phyloP scores from a whole-genome alignment of 2,797 vertebrate genomes.

The Gallinago stenura region DNA sequence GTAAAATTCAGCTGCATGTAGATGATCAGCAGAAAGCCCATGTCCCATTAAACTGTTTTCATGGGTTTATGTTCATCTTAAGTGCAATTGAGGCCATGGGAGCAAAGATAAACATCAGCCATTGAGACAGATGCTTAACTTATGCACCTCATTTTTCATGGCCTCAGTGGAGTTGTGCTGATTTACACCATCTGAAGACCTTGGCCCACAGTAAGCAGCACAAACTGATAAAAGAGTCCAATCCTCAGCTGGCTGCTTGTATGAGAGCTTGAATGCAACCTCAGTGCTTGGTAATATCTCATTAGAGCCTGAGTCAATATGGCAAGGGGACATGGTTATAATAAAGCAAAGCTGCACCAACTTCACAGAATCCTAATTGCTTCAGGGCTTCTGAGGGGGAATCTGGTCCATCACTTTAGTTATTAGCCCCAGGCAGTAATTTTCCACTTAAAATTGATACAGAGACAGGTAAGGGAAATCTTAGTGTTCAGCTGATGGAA shows the following conservation, averaged over 20 bases:
- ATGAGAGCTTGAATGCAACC: slow-evolving; percentile 26
- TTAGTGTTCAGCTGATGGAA: not conserved
- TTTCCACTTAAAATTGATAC: not conserved
- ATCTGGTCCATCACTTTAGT: not conserved
- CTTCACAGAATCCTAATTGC: not conserved
- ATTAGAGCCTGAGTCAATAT: slow-evolving; percentile 21
- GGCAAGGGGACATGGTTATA: not conserved
- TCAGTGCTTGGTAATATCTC: slow-evolving; percentile 14
- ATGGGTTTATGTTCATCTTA: slow-evolving; percentile 54
- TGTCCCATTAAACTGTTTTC: slow-evolving; percentile 56
- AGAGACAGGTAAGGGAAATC: not conserved
- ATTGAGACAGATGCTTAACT: slow-evolving; percentile 63
- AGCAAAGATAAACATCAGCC: slow-evolving; percentile 64
- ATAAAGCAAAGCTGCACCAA: not conserved
- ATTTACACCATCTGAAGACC: slow-evolving; percentile 56
- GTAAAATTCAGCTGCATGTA: slow-evolving; percentile 42
- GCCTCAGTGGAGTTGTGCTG: slow-evolving; percentile 7
- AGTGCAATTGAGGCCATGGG: slow-evolving; percentile 56
- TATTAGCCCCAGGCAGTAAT: not conserved
- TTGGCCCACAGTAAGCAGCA: slow-evolving; percentile 42
- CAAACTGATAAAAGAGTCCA: slow-evolving; percentile 20
- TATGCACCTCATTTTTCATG: slow-evolving; percentile 69
- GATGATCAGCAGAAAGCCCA: slow-evolving; percentile 55
- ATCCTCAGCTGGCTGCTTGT: not conserved
- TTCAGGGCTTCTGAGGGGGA: not conserved